Percentiles rank a stretch among this genome's conserved stretches.
Evolutionary conservation across 1,140 invertebrate genomes (phyloP).

Genomic region (Macrobrachium nipponense): DNA sequence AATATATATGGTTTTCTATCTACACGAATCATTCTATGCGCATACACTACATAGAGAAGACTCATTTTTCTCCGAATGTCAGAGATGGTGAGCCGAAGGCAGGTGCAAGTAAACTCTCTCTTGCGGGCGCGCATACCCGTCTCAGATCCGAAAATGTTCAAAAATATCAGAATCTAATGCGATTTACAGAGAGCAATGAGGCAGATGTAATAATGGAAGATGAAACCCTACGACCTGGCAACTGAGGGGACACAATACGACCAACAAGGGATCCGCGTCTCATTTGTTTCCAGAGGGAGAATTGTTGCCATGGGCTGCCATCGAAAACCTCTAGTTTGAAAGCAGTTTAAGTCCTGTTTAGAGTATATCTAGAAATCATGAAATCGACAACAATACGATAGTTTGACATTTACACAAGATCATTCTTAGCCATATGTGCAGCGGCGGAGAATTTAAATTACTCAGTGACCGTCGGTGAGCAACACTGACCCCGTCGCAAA

Average conservation of each 20-base stretch:
- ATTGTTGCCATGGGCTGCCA: not conserved
- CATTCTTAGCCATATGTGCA: not conserved
- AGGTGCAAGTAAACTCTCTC: too few species aligned
- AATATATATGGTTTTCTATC: too few species aligned
- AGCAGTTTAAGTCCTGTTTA: too few species aligned
- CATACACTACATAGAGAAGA: too few species aligned
- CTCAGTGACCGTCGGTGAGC: not conserved
- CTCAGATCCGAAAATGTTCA: too few species aligned
- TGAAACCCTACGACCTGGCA: slow-evolving; percentile 10
- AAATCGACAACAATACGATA: too few species aligned
- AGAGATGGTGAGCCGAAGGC: too few species aligned
- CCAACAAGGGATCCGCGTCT: slow-evolving; percentile 33
- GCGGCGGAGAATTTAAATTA: not conserved
- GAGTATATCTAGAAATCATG: too few species aligned
- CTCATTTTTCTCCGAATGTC: too few species aligned
- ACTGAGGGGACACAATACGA: slow-evolving; percentile 25
- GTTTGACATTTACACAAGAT: not conserved
- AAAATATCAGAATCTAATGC: slow-evolving; percentile 8
- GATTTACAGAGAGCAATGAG: slow-evolving; percentile 27
- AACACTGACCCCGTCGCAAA: slow-evolving; percentile 14
- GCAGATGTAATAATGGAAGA: slow-evolving; percentile 19
- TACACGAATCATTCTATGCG: too few species aligned
- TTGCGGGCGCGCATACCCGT: too few species aligned
- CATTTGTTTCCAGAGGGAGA: slow-evolving; percentile 39
- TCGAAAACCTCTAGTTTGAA: too few species aligned